phyloP scores from a whole-genome alignment of 2,888 invertebrate genomes.

The Hylaea fasciaria region DNA sequence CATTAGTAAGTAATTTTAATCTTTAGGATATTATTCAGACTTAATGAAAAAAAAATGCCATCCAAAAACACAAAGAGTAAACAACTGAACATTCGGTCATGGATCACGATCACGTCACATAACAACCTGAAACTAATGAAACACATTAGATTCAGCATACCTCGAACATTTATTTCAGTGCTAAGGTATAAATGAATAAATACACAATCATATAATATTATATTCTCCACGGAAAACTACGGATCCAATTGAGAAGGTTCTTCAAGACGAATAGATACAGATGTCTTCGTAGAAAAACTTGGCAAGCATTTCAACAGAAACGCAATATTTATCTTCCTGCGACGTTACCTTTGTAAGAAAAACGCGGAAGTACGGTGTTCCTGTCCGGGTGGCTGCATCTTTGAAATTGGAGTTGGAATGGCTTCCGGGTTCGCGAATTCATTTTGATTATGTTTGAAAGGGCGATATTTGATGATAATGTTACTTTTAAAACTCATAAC shows the following conservation, averaged over 20 bases:
- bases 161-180: too few species aligned
- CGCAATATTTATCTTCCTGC: conserved; percentile 17
- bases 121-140: too few species aligned
- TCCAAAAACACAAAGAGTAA: too few species aligned
- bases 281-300: conserved; percentile 15
- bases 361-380: conserved; percentile 23
- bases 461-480: background rate
- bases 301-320: conserved; percentile 1
- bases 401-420: conserved; percentile 22
- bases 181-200: too few species aligned
- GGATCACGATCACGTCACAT: too few species aligned
- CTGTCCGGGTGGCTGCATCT: conserved; percentile 12
- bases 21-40: too few species aligned
- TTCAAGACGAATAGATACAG: conserved; percentile 10
- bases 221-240: background rate
- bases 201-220: too few species aligned
- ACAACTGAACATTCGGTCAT: too few species aligned
- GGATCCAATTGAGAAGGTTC: background rate
- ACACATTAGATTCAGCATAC: too few species aligned
- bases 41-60: too few species aligned
- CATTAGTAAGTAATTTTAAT: too few species aligned
- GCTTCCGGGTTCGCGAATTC: conserved; percentile 17
- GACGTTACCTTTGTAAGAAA: conserved; percentile 17
- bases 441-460: conserved; percentile 6
- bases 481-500: too few species aligned